Percentiles rank a stretch among this genome's conserved stretches.
phyloP scores from a whole-genome alignment of 1,140 invertebrate species.

The Paraescarpia echinospica region DNA sequence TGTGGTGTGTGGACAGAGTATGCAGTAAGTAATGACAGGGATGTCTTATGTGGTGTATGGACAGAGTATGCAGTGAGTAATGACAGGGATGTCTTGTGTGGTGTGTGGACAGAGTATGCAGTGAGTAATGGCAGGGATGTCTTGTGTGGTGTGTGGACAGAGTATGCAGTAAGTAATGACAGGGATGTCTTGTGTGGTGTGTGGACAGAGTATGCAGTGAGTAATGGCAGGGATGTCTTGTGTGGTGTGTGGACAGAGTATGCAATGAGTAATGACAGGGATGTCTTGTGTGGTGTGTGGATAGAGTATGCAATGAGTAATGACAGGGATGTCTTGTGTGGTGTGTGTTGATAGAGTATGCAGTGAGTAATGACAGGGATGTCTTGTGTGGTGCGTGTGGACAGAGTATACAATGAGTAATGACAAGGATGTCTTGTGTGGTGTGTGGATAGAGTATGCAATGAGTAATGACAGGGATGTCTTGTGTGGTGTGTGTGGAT shows the following conservation, averaged over 20 bases:
- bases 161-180: no score
- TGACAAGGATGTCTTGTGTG: not conserved
- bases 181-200: no score
- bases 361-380: not conserved
- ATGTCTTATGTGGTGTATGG: no score
- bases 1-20: no score
- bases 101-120: no score
- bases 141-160: no score
- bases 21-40: no score
- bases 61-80: no score
- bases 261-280: not conserved
- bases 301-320: not conserved
- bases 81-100: no score
- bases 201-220: no score
- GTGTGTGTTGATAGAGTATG: not conserved
- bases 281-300: not conserved
- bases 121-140: no score
- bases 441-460: not conserved
- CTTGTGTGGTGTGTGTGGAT: not conserved
- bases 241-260: not conserved
- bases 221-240: not conserved
- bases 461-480: not conserved
- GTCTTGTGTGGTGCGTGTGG: not conserved
- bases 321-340: not conserved
- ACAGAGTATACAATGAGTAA: not conserved